These are phyloP conservation scores for Boleophthalmus pectinirostris DNA, from an alignment of 2,113 vertebrate genomes.

Conservation along the genomic window DNA sequence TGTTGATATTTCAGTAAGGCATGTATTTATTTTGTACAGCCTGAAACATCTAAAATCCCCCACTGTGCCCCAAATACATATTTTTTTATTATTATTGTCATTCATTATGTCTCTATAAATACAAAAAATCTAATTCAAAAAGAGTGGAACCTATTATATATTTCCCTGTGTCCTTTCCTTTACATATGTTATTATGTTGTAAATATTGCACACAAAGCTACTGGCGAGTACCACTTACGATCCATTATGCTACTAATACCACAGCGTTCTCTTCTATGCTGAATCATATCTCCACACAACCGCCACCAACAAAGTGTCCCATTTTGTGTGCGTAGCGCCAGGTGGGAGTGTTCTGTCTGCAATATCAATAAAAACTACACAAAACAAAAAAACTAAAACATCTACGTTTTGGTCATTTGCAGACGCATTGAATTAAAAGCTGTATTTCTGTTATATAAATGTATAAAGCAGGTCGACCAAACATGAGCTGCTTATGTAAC, in stretches of 20 bases:
- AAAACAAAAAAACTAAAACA: too few species aligned
- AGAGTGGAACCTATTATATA: too few species aligned
- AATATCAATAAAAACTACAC: background rate
- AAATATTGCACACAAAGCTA: too few species aligned
- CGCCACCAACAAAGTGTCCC: background rate
- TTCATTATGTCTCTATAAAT: too few species aligned
- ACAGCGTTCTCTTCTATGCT: background rate
- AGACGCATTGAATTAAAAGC: slow-evolving; percentile 43
- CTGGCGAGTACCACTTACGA: background rate
- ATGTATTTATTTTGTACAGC: too few species aligned
- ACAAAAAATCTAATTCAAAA: too few species aligned
- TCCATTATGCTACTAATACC: background rate
- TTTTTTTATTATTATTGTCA: too few species aligned
- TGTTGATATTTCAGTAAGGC: too few species aligned
- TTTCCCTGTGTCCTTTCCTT: too few species aligned
- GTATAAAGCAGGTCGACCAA: background rate
- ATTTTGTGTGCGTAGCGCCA: background rate
- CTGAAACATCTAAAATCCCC: too few species aligned
- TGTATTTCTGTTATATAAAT: background rate
- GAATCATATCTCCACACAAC: background rate
- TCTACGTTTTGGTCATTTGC: background rate
- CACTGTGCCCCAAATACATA: too few species aligned
- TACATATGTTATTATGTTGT: too few species aligned
- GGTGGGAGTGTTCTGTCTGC: background rate
- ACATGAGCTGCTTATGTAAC: slow-evolving; percentile 43